A percentile compares a stretch with the other conserved stretches of the same genome.
Evolutionary conservation across 2,888 invertebrate species (phyloP).

Genomic region (Andrena chrysosceles): DNA sequence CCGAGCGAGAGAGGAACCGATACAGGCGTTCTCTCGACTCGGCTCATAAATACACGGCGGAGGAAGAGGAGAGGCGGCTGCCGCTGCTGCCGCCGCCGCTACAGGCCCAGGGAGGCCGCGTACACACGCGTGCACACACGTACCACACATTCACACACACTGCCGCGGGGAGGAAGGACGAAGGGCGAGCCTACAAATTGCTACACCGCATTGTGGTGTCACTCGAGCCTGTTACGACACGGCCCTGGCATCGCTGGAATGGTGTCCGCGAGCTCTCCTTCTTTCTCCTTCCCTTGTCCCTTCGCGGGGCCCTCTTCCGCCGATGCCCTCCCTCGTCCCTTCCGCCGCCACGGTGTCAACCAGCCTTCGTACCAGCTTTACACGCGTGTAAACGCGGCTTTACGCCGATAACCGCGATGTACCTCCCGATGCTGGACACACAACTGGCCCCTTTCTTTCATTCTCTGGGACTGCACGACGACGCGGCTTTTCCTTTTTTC

Average conservation of each 20-base stretch:
- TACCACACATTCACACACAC: background rate
- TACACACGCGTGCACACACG: slow-evolving; percentile 55
- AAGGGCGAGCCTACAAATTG: slow-evolving; percentile 85
- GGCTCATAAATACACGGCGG: slow-evolving; percentile 79
- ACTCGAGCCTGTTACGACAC: slow-evolving; percentile 84
- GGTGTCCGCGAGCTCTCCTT: slow-evolving; percentile 78
- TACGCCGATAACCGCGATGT: slow-evolving; percentile 69
- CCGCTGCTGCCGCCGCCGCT: slow-evolving; percentile 13
- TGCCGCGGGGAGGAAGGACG: slow-evolving; percentile 63
- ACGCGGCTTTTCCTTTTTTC: background rate
- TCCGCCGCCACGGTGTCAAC: slow-evolving; percentile 46
- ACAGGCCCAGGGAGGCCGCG: slow-evolving; percentile 30
- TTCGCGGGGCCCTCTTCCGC: slow-evolving; percentile 35
- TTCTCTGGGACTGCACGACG: background rate
- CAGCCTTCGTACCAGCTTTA: slow-evolving; percentile 67
- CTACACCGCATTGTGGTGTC: slow-evolving; percentile 85
- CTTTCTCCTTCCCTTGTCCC: slow-evolving; percentile 44
- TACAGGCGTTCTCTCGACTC: slow-evolving; percentile 60
- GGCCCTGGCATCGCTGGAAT: slow-evolving; percentile 84
- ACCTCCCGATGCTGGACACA: slow-evolving; percentile 55
- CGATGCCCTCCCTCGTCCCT: slow-evolving; percentile 29
- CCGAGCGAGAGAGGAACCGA: slow-evolving; percentile 57
- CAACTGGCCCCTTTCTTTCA: slow-evolving; percentile 28
- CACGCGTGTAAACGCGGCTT: slow-evolving; percentile 74
- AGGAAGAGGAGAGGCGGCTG: slow-evolving; percentile 46